Evolutionary conservation across 2,797 vertebrate species (phyloP), one percentile per base, ranked within the genome.

Genomic region (Chrysolophus pictus): DNA sequence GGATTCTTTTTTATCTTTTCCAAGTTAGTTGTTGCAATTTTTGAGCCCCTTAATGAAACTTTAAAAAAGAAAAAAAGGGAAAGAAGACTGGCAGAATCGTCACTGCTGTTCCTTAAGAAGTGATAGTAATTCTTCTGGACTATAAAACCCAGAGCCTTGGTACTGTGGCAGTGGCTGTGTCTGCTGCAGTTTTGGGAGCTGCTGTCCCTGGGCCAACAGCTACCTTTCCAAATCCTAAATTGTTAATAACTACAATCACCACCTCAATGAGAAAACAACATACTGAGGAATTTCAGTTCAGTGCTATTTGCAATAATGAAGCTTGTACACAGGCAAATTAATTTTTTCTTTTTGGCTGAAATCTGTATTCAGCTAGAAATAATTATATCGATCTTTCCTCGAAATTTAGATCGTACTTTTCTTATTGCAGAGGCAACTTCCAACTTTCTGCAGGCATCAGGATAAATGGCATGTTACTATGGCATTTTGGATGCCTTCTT

Each of bases 381-480:
- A 71, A 60, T 22, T 49, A 65, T 76, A 83, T 65, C 6, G 5
- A 64, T 47, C 17, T 80, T 77, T 55, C 65, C 51, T 71, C 47
- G 35, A 55, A 65, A 85, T 82, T 83, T 47, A 65, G 31, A 31
- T 41, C 80, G 33, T 58, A 35, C 62, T 56, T 72, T 81, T 35
- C 47, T 75, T 16, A 64, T 75, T 92, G 53, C 85, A 85, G 92
- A 79, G 75, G 75, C 92, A 92, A 82, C 58, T 90, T 94, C 75
- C 91, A 91, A 74, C 74, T 89, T 94, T 87, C 77, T 94, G 75
- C 67, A 82, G 63, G 73, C 88, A 83, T 78, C 35, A 14, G 88
- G 91, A 93, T 87, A 89, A 92, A 80, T 47, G 79, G 62, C 75
- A 68, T 80, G 96, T 95, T 95, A 82, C 93, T 93, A 81, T 93